These are phyloP conservation scores for Hoplodrina blanda DNA, from an alignment of 2,888 invertebrate species.

Conservation along the genomic window DNA sequence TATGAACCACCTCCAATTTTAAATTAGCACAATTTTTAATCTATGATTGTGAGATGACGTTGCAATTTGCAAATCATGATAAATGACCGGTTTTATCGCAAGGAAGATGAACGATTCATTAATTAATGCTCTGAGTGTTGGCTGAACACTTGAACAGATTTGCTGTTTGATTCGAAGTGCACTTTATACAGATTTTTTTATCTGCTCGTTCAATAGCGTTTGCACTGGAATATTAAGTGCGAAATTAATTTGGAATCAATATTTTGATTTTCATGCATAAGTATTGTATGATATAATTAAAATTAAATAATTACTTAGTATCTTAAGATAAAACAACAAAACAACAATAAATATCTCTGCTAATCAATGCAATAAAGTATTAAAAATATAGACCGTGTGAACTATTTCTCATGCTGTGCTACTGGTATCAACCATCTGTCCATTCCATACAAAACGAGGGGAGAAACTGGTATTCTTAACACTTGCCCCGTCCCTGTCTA, in stretches of 20 bases:
- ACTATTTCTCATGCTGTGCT: constrained; percentile 8
- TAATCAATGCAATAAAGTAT: neutral
- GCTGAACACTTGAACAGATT: constrained; percentile 15
- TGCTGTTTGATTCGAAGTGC: neutral
- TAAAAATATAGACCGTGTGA: constrained; percentile 39
- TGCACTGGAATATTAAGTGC: neutral
- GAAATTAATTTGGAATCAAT: neutral
- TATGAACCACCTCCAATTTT: neutral
- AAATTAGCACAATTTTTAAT: constrained; percentile 18
- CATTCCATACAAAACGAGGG: constrained; percentile 22
- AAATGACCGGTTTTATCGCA: constrained; percentile 18
- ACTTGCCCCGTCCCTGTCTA: constrained; percentile 51
- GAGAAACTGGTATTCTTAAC: constrained; percentile 41
- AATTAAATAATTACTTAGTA: too few species aligned
- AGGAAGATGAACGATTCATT: constrained; percentile 39
- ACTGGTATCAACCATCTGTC: constrained; percentile 36
- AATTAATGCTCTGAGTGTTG: constrained; percentile 30
- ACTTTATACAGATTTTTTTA: constrained; percentile 6
- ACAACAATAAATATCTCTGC: neutral
- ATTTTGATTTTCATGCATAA: neutral
- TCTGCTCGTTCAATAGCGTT: neutral
- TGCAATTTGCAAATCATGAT: constrained; percentile 36
- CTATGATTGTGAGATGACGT: neutral
- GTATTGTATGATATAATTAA: too few species aligned
- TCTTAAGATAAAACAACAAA: too few species aligned